These are phyloP conservation scores for Gallinago stenura DNA, from an alignment of 2,797 vertebrate species.

Conservation along the genomic window DNA sequence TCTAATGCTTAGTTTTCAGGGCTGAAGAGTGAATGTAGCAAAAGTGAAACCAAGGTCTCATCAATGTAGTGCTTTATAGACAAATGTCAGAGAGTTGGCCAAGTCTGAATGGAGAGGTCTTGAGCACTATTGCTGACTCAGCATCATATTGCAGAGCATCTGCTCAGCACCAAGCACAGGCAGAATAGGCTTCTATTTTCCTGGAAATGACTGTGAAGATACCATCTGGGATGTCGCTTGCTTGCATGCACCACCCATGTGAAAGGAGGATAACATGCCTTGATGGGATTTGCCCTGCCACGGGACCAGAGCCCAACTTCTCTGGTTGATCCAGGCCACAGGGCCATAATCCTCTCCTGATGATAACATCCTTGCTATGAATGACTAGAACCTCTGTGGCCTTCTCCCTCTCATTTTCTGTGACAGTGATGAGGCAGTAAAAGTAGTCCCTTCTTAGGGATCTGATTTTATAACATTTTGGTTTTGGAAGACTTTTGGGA, in stretches of 20 bases:
- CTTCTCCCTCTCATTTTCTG: constrained; percentile 29
- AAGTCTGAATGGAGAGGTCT: not conserved
- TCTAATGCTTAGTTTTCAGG: not conserved
- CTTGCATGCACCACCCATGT: not conserved
- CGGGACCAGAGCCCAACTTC: not conserved
- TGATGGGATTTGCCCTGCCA: not conserved
- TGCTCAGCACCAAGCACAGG: not conserved
- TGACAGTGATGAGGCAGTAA: not conserved
- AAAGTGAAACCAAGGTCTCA: not conserved
- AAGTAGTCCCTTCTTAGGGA: not conserved
- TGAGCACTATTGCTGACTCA: fast-evolving
- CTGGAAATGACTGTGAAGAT: not conserved
- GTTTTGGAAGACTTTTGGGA: constrained; percentile 4
- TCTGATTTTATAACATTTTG: not conserved
- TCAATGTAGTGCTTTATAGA: not conserved
- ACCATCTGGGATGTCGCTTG: not conserved
- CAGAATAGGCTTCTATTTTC: not conserved
- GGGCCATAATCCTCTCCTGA: not conserved
- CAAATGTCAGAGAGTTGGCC: not conserved
- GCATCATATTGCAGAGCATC: not conserved
- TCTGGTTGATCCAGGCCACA: not conserved
- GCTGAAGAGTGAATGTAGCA: not conserved
- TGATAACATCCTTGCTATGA: not conserved
- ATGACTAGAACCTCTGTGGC: not conserved
- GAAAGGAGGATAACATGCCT: not conserved